Evolutionary conservation across 2,113 vertebrate genomes (phyloP).

Genomic region (Lepisosteus osseus): DNA sequence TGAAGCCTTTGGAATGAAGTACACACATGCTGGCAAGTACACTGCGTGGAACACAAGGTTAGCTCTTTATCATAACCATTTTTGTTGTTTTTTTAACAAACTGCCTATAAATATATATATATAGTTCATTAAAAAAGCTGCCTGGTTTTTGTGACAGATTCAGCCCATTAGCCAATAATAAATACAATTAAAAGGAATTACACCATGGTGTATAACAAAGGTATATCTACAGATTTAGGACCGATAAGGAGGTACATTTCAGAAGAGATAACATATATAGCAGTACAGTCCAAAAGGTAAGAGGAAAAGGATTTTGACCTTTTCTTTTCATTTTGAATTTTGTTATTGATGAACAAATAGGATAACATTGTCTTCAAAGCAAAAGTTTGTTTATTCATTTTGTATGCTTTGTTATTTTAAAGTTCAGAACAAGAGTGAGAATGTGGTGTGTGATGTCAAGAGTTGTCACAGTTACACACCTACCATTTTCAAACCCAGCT

Average conservation of each 20-base stretch:
- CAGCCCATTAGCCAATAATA: constrained; percentile 12
- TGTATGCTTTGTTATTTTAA: no score
- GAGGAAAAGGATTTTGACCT: no score
- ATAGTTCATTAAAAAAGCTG: constrained; percentile 18
- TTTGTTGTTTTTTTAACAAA: constrained; percentile 13
- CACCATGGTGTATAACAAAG: constrained; percentile 1
- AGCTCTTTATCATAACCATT: not conserved
- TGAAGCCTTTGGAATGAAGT: constrained; percentile 32
- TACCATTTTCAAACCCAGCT: no score
- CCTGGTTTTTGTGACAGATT: constrained; percentile 8
- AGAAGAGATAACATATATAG: not conserved
- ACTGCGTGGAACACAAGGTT: not conserved
- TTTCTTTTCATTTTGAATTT: no score
- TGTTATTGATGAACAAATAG: no score
- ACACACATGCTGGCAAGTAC: constrained; percentile 37
- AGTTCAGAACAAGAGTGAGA: no score
- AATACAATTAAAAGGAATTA: constrained; percentile 10
- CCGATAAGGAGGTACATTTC: constrained; percentile 15
- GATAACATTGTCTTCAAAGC: no score
- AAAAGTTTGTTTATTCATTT: no score
- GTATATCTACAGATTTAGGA: constrained; percentile 1
- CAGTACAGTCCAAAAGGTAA: no score
- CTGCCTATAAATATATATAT: constrained; percentile 20
- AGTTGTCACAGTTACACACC: no score
- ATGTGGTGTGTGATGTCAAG: no score